Evolutionary conservation across 2,888 invertebrate genomes (phyloP), one percentile per base, ranked within the genome.

Genomic region (Dicyrtomina minuta): DNA sequence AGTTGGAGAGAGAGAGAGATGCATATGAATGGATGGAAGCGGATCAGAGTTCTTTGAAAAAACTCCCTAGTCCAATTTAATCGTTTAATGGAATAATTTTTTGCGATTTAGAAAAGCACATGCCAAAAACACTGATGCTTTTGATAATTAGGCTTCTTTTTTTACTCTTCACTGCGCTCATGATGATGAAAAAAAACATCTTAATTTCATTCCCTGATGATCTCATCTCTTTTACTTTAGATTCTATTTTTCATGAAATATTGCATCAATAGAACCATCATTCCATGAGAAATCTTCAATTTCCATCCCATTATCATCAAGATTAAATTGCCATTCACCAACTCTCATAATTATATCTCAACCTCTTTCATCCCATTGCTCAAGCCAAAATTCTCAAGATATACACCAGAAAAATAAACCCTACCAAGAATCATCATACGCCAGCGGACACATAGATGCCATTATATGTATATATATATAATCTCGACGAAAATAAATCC

Each of bases 61-160:
- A 71, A 70, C 61, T 73, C 68, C 60, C 66, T 67, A 71, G 71
- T 70, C 68, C 71, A 73, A 72, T 77, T 76, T 76, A 76, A 78
- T 76, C 76, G 75, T 76, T 76, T 77, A 78, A 77, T 77, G 76
- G 78, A 78, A 78, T 78, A 77, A 77, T 78, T 75, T 78, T 75
- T 78, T 72, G 74, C 72, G 67, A 74, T 72, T 74, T 71, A 74
- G 71, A 75, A 74, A 74, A 76, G 60, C 76, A 77, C 76, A 77
- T 78, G 78, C 76, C 78, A 78, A 76, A 77, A 78, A 78, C 78
- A 78, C 74, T 75, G 72, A 75, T 75, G 74, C 65, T 71, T 75
- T 75, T 75, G 76, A 78, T 78, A 78, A 78, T 78, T 78, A 78
- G 78, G 72, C 77, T 72, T 75, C 72, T 74, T 71, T 58, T 60